A percentile compares a stretch with the other conserved stretches of the same genome.
Conservation (phyloP, 2,113 vertebrate species). For the Leuciscus idus region DNA sequence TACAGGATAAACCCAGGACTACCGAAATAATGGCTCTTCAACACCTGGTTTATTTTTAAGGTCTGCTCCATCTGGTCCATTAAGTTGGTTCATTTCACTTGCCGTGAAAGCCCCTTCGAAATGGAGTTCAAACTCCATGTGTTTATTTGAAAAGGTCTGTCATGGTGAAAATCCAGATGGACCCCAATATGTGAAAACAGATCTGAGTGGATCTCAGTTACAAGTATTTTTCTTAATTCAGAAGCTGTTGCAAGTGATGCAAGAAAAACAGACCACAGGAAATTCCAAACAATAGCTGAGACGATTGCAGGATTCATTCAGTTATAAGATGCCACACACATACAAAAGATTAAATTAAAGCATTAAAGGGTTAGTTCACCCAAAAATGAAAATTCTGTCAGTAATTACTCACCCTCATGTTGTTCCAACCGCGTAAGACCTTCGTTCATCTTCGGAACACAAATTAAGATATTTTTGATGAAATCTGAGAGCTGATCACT, state of each 20-base stretch:
- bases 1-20: background rate
- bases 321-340: background rate
- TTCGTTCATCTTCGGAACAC: no score
- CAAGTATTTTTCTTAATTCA: background rate
- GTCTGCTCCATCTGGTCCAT: constrained; percentile 10
- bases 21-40: background rate
- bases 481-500: no score
- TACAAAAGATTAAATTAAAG: background rate
- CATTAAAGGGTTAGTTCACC: no score
- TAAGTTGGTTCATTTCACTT: background rate
- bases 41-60: constrained; percentile 24
- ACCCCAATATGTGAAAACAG: background rate
- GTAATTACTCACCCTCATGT: no score
- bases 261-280: background rate
- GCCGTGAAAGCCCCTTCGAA: background rate
- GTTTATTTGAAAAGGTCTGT: constrained; percentile 15
- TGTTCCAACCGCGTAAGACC: no score
- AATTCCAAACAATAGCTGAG: background rate
- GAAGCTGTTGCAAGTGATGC: background rate
- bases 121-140: background rate
- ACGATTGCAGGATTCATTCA: background rate
- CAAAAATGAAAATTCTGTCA: no score
- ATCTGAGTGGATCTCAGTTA: background rate
- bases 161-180: background rate
- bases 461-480: no score